phyloP scores from a whole-genome alignment of 2,113 vertebrate species.

The Empidonax alnorum region DNA sequence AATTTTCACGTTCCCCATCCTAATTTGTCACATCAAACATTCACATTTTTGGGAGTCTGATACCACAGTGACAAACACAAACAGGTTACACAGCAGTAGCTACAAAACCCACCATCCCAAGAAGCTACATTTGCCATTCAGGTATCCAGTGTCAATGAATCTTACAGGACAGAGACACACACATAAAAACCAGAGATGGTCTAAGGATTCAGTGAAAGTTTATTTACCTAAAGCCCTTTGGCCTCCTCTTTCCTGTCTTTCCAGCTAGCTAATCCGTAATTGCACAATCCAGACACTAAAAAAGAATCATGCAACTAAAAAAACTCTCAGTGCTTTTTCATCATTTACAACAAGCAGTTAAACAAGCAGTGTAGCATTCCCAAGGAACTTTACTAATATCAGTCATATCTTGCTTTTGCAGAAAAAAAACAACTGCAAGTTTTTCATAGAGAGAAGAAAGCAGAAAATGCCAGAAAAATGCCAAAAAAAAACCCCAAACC shows the following conservation, averaged over 20 bases:
- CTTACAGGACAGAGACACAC: neutral
- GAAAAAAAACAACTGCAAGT: neutral
- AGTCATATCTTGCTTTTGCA: neutral
- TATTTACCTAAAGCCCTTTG: neutral
- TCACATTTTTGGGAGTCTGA: neutral
- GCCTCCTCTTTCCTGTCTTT: neutral
- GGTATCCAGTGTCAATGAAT: neutral
- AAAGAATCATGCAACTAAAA: neutral
- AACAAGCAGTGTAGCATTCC: neutral
- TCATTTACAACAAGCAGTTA: neutral
- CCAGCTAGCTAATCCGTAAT: neutral
- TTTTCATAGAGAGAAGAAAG: neutral
- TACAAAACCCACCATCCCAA: neutral
- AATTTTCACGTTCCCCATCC: neutral
- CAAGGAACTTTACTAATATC: neutral
- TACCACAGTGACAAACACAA: neutral
- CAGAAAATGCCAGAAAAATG: neutral
- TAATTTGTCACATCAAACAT: neutral
- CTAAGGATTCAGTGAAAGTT: neutral
- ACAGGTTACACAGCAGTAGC: neutral
- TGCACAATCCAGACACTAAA: neutral
- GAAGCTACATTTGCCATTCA: neutral
- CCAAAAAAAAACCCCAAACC: rapidly evolving
- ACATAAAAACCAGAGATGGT: neutral
- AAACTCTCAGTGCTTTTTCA: neutral